These are phyloP conservation scores for Plutella xylostella DNA, from an alignment of 2,888 invertebrate species.

Conservation along the genomic window DNA sequence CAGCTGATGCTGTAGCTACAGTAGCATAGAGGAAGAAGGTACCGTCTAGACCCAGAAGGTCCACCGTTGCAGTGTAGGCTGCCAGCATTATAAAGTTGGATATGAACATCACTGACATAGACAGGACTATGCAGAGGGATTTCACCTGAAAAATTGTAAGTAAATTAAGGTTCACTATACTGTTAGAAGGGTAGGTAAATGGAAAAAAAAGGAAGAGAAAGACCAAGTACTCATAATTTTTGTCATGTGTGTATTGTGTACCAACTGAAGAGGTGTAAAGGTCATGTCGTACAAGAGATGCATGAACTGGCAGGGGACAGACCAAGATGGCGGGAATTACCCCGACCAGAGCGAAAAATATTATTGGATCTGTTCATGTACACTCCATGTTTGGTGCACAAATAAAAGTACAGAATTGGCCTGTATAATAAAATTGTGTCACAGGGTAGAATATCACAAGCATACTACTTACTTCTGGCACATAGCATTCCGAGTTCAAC, in stretches of 20 bases:
- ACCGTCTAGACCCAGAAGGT: conserved; percentile 32
- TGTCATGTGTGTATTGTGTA: not conserved
- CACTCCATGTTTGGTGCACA: not conserved
- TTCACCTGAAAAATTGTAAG: conserved; percentile 23
- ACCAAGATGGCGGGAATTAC: not conserved
- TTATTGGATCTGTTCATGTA: not conserved
- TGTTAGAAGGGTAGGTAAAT: not conserved
- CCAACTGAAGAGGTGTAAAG: not conserved
- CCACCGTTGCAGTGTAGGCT: conserved; percentile 22
- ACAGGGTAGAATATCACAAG: not conserved
- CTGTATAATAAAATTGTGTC: not conserved
- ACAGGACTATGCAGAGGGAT: conserved; percentile 22
- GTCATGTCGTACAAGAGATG: not conserved
- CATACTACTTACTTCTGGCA: conserved; percentile 27
- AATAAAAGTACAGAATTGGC: not conserved
- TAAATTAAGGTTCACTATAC: not conserved
- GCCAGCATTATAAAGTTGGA: conserved; percentile 25
- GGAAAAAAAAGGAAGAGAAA: not conserved
- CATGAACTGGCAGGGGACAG: too few species aligned
- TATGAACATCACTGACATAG: conserved; percentile 19
- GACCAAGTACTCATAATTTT: not conserved
- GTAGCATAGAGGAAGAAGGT: conserved; percentile 35
- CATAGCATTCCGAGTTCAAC: conserved; percentile 26
- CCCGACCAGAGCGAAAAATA: too few species aligned
- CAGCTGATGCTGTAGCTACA: conserved; percentile 24